phyloP scores from a whole-genome alignment of 2,888 invertebrate species.

The Ypsolopha sequella region DNA sequence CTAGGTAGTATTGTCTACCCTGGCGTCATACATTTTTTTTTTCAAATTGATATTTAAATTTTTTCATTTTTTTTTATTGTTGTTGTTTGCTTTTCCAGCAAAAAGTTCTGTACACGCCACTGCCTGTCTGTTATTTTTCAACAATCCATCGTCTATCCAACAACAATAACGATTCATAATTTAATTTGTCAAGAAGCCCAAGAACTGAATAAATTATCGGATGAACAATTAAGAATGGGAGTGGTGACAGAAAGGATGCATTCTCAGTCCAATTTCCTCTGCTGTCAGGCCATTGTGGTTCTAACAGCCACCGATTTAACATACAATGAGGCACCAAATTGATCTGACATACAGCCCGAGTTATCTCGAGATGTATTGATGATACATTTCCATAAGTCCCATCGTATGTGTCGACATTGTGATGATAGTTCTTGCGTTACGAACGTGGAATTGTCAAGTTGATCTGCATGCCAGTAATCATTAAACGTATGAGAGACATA shows the following conservation, averaged over 20 bases:
- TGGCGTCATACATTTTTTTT: too few species aligned
- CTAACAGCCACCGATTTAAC: slow-evolving; percentile 29
- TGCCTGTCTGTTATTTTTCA: too few species aligned
- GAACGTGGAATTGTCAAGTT: too few species aligned
- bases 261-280: slow-evolving; percentile 31
- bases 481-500: too few species aligned
- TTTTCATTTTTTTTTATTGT: too few species aligned
- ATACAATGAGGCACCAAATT: slow-evolving; percentile 35
- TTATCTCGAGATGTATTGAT: slow-evolving; percentile 22
- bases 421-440: background rate
- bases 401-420: background rate
- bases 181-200: background rate
- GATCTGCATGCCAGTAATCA: too few species aligned
- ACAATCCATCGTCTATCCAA: background rate
- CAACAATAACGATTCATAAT: background rate
- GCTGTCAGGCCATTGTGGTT: slow-evolving; percentile 22
- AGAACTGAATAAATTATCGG: slow-evolving; percentile 2
- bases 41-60: too few species aligned
- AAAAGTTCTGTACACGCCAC: too few species aligned
- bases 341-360: slow-evolving; percentile 15
- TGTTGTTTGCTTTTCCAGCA: too few species aligned
- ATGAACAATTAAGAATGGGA: slow-evolving; percentile 8
- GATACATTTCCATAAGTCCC: slow-evolving; percentile 22
- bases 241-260: slow-evolving; percentile 17
- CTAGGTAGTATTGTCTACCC: too few species aligned